Evolutionary conservation across 2,797 vertebrate species (phyloP).

Genomic region (Notoglanidium macrostoma): DNA sequence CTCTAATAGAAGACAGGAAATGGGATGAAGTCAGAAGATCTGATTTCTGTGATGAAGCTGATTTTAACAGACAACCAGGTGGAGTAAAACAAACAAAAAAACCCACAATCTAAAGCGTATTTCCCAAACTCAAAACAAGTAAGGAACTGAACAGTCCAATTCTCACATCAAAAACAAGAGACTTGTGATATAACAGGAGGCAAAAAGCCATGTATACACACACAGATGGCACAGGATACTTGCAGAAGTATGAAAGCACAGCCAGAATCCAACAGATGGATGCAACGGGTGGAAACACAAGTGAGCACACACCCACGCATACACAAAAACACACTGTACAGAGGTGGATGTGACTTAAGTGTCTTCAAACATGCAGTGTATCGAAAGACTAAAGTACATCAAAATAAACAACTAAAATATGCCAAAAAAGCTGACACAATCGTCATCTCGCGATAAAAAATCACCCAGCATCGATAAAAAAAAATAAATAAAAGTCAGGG

Average conservation of each 20-base stretch:
- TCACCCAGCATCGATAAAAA: neutral
- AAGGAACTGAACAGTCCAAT: neutral
- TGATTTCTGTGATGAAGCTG: neutral
- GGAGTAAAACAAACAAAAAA: neutral
- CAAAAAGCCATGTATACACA: conserved; percentile 49
- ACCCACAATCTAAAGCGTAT: neutral
- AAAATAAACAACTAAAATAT: neutral
- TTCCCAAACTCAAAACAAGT: neutral
- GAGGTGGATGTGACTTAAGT: conserved; percentile 18
- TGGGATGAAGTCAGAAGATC: neutral
- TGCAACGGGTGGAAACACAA: conserved; percentile 62
- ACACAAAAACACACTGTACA: conserved; percentile 23
- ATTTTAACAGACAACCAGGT: neutral
- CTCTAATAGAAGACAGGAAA: neutral
- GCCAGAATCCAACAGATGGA: conserved; percentile 71
- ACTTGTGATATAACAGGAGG: conserved; percentile 27
- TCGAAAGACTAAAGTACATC: neutral
- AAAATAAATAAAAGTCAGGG: neutral
- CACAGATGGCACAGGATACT: conserved; percentile 70
- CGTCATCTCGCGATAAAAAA: neutral
- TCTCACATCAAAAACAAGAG: conserved; percentile 39
- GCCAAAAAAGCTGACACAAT: neutral
- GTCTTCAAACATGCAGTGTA: neutral
- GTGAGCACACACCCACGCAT: conserved; percentile 53
- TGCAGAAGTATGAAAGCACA: conserved; percentile 69